Evolutionary conservation across 2,113 vertebrate genomes (phyloP), one percentile per base, ranked within the genome.

Genomic region (Centrocercus urophasianus): DNA sequence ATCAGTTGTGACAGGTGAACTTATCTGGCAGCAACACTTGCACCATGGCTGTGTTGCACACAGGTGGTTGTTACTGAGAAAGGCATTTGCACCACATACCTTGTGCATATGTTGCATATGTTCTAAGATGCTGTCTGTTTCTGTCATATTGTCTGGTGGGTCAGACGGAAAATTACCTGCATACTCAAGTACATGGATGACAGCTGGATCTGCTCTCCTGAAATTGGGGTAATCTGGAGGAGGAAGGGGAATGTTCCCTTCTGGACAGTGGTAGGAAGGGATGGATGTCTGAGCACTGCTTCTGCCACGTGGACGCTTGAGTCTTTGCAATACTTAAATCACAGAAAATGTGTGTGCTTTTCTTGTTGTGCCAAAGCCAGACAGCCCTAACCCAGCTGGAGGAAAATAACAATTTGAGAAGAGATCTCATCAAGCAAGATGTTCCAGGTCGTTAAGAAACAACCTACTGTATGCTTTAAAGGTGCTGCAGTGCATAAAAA

Each of bases 361-460:
- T 79, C 87, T 78, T 21, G 16, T 40, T 57, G 85, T 80, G 69
- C 66, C 67, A 63, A 89, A 93, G 89, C 69, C 91, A 93, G 91
- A 91, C 89, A 72, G 72, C 61, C 79, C 67, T 95, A 88, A 96
- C 94, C 82, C 75, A 91, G 65, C 93, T 91, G 79, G 57, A 95
- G 65, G 76, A 91, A 94, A 94, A 93, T 61, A 91, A 74, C 72
- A 80, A 54, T 88, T 72, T 91, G 65, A 91, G 30, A 75, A 69
- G 85, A 90, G 88, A 95, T 81, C 34, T 88, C 89, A 81, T 57
- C 89, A 72, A 89, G 82, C 50, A 93, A 77, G 91, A 88, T 91
- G 69, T 93, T 95, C 88, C 93, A 90, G 75, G 76, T 94, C 5
- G 1, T 90, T 95, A 84, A 79, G 71, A 86, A 86, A 95, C 69